Evolutionary conservation across 2,797 vertebrate species (phyloP), one percentile per base, ranked within the genome.

Genomic region (Acipenser ruthenus): DNA sequence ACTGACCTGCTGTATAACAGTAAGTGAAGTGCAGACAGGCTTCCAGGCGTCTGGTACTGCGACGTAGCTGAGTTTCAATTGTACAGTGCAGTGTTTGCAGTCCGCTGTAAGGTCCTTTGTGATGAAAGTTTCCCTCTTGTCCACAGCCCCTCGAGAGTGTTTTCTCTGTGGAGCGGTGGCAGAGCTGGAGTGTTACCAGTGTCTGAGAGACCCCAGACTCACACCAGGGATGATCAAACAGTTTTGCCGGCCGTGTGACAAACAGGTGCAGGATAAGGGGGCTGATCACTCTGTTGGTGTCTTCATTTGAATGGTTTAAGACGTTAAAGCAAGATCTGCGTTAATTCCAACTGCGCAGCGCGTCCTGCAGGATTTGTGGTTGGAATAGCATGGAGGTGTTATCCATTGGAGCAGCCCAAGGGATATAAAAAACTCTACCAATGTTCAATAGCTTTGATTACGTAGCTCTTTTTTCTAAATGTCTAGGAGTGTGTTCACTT

Each of bases 1-100:
- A 89, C 88, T 62, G 84, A 91, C 72, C 81, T 92, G n/a, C 75
- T 93, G 2, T 75, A 84, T 70, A 87, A 85, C 71, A 80, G 91
- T 91, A 75, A 88, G 83, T 66, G 70, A 52, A 13, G 6, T 18
- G 63, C 15, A 7, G 6, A 3, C 49, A 8, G 12, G 13, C 12
- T 63, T 63, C 49, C 12, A 63, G 9, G 50, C 6, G 48, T 63
- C 2, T n/a, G 12, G 62, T 7, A 63, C 15, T 37, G 4, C 2
- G 13, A 47, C 37, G 10, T 7, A 49, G 62, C 47, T 9, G 9
- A 49, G 49, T 15, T 6, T 50, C 10, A 50, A 3, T 10, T 64
- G 62, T 64, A 50, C 13, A 9, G 51, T 53, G 6, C 51, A 53
- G 51, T 13, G 49, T n/a, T 50, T 51, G 8, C 8, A 37, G 50